Base-by-base conservation (phyloP, 2,113 vertebrate genomes). In the Apaloderma vittatum region DNA sequence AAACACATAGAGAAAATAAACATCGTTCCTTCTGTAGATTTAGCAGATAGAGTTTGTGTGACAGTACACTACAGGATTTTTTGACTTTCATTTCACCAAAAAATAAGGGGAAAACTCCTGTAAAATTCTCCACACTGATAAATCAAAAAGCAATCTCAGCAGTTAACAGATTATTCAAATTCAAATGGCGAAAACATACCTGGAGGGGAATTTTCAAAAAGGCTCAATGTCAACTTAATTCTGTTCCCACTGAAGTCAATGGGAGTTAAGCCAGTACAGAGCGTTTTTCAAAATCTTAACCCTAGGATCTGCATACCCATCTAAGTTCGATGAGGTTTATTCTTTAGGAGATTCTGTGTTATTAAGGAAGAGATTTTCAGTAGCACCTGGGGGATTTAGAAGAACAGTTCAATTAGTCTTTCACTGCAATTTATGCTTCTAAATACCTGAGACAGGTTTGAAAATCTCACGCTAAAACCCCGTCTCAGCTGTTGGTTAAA, bases 401-500 rank as follows among this genome's bases (percentile, higher is more conserved):
- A 96, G 94, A 88, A 86, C 96, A 94, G 86, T 94, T 96, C 96
- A 97, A 94, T 97, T 96, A 96, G 95, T 95, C 82, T 95, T 96
- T 73, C 90, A 27, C n/a, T 83, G 85, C 96, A 90, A 80, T 95
- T 97, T 96, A 79, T 92, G 90, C 79, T 94, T 96, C 88, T 94
- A 96, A 97, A 96, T 96, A 96, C 95, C 94, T 97, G 96, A 94
- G 95, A 96, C 96, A 93, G 94, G 95, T 97, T 92, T 93, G 96
- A 94, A 97, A 96, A 95, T 94, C 94, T 96, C 94, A 88, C 5
- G 11, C 88, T 97, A 95, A 95, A 96, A 51, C 90, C 82, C 90
- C 43, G 15, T 91, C 95, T 97, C 96, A 95, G 92, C 94, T 93
- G 88, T 79, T 95, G 94, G 95, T 88, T 94, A 84, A 97, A 95